Percentiles rank a stretch among this genome's conserved stretches.
Conservation (phyloP, 2,888 invertebrate species). For the Apamea monoglypha region DNA sequence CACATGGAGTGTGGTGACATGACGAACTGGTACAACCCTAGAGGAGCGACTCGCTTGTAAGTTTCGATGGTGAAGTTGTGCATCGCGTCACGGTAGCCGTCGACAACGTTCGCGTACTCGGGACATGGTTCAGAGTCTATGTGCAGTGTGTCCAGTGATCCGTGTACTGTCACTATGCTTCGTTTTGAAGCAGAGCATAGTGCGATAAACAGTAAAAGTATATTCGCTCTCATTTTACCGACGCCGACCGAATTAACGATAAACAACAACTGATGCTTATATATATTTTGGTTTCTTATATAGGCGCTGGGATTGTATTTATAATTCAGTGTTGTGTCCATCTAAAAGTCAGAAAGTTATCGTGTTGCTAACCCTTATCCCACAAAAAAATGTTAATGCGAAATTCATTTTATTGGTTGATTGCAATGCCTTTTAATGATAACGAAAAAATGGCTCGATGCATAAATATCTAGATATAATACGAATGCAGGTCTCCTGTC, state of each 20-base stretch:
- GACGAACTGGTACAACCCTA: conserved; percentile 47
- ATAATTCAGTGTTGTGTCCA: conserved; percentile 3
- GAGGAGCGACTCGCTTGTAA: conserved; percentile 39
- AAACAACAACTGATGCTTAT: conserved; percentile 20
- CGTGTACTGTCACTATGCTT: conserved; percentile 31
- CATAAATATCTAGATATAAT: neutral
- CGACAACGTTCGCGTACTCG: conserved; percentile 28
- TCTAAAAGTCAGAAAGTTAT: neutral
- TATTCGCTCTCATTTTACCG: conserved; percentile 26
- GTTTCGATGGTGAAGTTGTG: conserved; percentile 53
- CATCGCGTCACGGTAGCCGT: conserved; percentile 40
- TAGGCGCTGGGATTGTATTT: conserved; percentile 15
- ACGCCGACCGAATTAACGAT: conserved; percentile 16
- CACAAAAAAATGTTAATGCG: conserved; percentile 2
- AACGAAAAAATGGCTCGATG: neutral
- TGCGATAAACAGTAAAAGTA: conserved; percentile 9
- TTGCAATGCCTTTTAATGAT: neutral
- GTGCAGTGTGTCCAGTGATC: conserved; percentile 30
- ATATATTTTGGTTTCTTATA: conserved; percentile 25
- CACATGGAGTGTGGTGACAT: conserved; percentile 57
- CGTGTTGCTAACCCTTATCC: no score
- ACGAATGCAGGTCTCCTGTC: neutral
- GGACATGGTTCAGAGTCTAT: conserved; percentile 33
- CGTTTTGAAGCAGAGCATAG: conserved; percentile 33
- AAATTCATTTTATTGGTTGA: neutral